Evolutionary conservation across 2,113 vertebrate genomes (phyloP).

Genomic region (Australoheros scitulus): DNA sequence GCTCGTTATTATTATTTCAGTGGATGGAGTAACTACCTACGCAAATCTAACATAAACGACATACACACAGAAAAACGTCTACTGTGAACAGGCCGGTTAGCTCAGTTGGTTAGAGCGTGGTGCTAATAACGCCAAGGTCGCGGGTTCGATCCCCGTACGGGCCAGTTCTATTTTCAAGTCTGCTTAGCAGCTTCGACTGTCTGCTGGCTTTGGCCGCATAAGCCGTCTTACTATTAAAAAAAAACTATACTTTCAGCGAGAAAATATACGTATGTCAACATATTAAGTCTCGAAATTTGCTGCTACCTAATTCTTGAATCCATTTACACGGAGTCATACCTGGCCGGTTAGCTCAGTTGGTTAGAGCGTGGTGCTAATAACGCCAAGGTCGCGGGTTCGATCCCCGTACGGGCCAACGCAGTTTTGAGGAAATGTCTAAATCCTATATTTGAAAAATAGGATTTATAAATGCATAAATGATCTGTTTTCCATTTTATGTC

Average conservation of each 20-base stretch:
- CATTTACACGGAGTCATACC: too few species aligned
- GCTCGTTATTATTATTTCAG: not conserved
- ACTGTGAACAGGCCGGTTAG: constrained; percentile 47
- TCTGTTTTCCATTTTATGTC: too few species aligned
- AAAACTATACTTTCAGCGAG: too few species aligned
- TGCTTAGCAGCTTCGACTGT: not conserved
- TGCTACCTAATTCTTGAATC: too few species aligned
- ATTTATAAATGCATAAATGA: too few species aligned
- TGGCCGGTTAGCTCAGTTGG: constrained; percentile 72
- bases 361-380: constrained; percentile 78
- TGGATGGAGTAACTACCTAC: not conserved
- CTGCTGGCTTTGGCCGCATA: not conserved
- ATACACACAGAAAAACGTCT: too few species aligned
- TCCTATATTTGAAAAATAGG: too few species aligned
- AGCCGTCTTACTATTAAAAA: not conserved
- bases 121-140: constrained; percentile 77
- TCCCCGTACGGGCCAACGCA: constrained; percentile 59
- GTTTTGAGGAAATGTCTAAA: too few species aligned
- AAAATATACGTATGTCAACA: too few species aligned
- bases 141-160: constrained; percentile 73
- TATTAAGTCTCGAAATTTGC: too few species aligned
- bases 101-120: constrained; percentile 76
- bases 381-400: constrained; percentile 73
- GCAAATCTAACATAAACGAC: too few species aligned
- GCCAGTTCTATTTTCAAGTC: not conserved